Evolutionary conservation across 2,888 invertebrate species (phyloP).

Genomic region (Stratiomys singularior): DNA sequence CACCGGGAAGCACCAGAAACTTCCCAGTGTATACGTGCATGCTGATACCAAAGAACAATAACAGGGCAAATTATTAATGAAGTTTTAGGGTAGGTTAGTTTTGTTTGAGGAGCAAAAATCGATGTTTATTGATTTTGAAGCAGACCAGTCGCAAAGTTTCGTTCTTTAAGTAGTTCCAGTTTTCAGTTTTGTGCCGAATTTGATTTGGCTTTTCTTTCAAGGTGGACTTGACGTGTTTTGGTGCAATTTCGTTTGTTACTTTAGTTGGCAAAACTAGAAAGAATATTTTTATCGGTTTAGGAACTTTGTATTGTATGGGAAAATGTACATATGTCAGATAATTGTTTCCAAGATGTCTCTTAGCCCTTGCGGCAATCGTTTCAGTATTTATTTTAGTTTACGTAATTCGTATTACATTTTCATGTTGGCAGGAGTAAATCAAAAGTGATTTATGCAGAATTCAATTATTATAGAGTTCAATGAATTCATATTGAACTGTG

Average conservation of each 20-base stretch:
- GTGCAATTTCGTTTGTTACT: slow-evolving; percentile 12
- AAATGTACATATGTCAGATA: slow-evolving; percentile 26
- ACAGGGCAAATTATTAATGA: slow-evolving; percentile 47
- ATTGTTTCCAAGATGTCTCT: no score
- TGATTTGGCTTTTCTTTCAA: slow-evolving; percentile 52
- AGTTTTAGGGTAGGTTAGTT: slow-evolving; percentile 47
- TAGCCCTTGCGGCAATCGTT: no score
- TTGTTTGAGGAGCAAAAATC: slow-evolving; percentile 13
- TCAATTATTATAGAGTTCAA: no score
- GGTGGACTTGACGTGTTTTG: slow-evolving; percentile 38
- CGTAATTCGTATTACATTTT: no score
- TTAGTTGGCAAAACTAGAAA: slow-evolving; percentile 24
- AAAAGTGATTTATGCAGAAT: no score
- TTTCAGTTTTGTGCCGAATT: slow-evolving; percentile 49
- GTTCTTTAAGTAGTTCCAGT: slow-evolving; percentile 24
- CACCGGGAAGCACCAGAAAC: background rate
- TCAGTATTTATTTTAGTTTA: no score
- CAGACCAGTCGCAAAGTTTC: slow-evolving; percentile 16
- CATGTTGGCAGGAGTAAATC: no score
- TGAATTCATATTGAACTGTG: no score
- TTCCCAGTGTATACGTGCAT: no score
- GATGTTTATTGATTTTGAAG: slow-evolving; percentile 34
- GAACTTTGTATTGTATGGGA: slow-evolving; percentile 35
- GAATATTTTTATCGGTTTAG: slow-evolving; percentile 6
- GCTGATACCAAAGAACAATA: slow-evolving; percentile 1